Evolutionary conservation across 2,797 vertebrate genomes (phyloP), one percentile per base, ranked within the genome.

Genomic region (Alcedo atthis): DNA sequence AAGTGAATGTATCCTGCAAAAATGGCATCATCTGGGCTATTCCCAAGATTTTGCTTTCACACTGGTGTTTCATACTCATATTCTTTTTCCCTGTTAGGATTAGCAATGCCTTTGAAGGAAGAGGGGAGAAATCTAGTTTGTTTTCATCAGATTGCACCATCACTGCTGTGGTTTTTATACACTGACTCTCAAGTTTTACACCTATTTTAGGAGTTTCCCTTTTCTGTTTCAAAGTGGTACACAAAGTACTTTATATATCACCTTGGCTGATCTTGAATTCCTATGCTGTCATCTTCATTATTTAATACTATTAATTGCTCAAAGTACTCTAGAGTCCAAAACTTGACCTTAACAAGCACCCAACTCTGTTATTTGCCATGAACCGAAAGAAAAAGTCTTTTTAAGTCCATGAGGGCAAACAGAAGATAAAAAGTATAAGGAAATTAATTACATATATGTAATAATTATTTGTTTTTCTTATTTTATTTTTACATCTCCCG

Each of bases 1-100:
- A 90, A 85, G 15, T 53, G 35, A 37, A 71, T 77, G 30, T 61
- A 61, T 92, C 80, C 83, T 88, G 53, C 84, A 67, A 76, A 91
- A 86, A 70, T 0, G 0, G 45, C 62, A 21, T 68, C 57, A 74
- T 59, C 59, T 55, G 19, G 14, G 13, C 28, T 48, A 68, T 85
- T 95, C 90, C 82, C 90, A 93, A 95, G 64, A 73, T 77, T 81
- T 94, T 85, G 37, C 74, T 73, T 92, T 82, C 54, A 61, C 63
- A 26, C 5, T 51, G 12, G 17, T 77, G 54, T 80, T 91, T 95
- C 42, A 71, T 88, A 79, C 91, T 88, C 33, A 49, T 87, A 76
- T 76, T 76, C 37, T 80, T 96, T 79, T 82, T 71, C 86, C 63
- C 67, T 92, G 92, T 89, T 25, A 81, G 63, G 33, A 93, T 89